Conservation (phyloP, 2,888 invertebrate genomes). For the Cinara cedri region DNA sequence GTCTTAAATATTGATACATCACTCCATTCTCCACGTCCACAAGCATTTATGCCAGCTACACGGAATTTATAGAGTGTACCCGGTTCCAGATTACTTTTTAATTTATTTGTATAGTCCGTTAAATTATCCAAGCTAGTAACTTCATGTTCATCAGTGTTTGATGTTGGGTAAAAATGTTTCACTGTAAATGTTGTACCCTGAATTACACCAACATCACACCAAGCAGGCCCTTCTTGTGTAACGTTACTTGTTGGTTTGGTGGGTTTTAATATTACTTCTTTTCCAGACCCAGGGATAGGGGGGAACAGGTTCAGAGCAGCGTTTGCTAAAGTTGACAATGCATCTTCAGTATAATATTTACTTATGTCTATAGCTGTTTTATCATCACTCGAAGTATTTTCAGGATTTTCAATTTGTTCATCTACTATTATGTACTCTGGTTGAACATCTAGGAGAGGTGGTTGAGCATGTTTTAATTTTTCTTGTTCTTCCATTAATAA, state of each 20-base stretch:
- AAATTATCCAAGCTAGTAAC: constrained; percentile 64
- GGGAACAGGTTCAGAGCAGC: constrained; percentile 64
- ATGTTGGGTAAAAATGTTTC: constrained; percentile 59
- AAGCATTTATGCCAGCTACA: constrained; percentile 76
- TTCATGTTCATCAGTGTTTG: constrained; percentile 60
- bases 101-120: constrained; percentile 64
- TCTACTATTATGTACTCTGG: constrained; percentile 20
- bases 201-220: constrained; percentile 94
- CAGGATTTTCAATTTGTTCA: constrained; percentile 36
- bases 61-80: constrained; percentile 73
- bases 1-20: constrained; percentile 96
- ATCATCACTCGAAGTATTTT: background rate
- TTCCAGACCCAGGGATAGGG: constrained; percentile 53
- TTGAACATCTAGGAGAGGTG: constrained; percentile 30
- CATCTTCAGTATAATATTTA: constrained; percentile 61
- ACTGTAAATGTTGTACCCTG: constrained; percentile 74
- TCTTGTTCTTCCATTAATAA: constrained; percentile 52
- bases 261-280: constrained; percentile 19
- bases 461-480: constrained; percentile 33
- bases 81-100: constrained; percentile 66
- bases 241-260: constrained; percentile 14
- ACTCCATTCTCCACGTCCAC: constrained; percentile 90
- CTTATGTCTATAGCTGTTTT: constrained; percentile 12
- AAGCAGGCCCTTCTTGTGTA: constrained; percentile 64
- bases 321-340: constrained; percentile 65